Evolutionary conservation across 1,140 invertebrate species (phyloP), one percentile per base, ranked within the genome.

Genomic region (Lamellibrachia luymesi): DNA sequence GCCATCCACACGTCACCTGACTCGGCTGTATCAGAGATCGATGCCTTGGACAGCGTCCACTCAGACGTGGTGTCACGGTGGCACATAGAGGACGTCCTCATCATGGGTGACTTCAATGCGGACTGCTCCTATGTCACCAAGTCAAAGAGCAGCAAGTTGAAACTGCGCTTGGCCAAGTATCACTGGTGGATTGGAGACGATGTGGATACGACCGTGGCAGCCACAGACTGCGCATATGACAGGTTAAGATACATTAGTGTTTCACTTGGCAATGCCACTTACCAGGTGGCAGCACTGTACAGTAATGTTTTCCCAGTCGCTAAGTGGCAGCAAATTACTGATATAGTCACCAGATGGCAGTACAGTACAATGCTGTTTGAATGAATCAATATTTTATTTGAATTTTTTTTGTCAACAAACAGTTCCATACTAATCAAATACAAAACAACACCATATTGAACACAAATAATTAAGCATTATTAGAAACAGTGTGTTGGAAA

Each of bases 81-180:
- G 80, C 25, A 90, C 4, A 0, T 51, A 6, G 90, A 93, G 25
- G 49, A 93, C 50, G 91, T 93, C 90, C 80, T 93, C 38, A 90
- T 93, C 27, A 91, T 93, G 93, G 93, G 93, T 4, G 93, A 93
- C 90, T 90, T 93, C 80, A 93, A 93, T 90, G 93, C 93, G 17
- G 93, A 51, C 90, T 93, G 93, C 90, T 51, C 89, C 50, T 93
- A 93, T 52, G 90, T 90, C 2, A 91, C 50, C 8, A 52, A 90
- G 5, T 25, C n/a, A 2, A 89, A 22, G 7, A 50, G 27, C 50
- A 51, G 38, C 22, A 93, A 93, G 7, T 49, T 93, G 38, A 52
- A 92, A n/a, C 52, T 64, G 27, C 27, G 92, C 22, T 7, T 0
- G 8, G 27, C 93, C 6, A 50, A 91, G n/a, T 93, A 90, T 90